These are phyloP conservation scores for Hirtodrosophila cameraria DNA, from an alignment of 2,888 invertebrate genomes.

Conservation along the genomic window DNA sequence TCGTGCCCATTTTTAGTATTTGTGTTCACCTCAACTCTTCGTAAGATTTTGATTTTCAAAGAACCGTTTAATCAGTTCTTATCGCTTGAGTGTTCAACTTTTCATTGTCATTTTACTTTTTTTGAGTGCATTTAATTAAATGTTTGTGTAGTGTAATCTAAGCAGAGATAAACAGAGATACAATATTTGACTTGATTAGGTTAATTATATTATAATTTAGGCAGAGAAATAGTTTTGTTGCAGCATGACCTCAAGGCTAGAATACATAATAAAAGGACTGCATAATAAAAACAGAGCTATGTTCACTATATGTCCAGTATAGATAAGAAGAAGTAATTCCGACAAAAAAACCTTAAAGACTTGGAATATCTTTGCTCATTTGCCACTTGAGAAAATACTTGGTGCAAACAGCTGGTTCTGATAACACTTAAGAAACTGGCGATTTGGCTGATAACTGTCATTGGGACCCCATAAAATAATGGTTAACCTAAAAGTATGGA, in stretches of 20 bases:
- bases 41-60: no score
- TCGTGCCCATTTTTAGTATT: no score
- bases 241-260: no score
- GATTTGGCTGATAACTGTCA: background rate
- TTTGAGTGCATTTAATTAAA: conserved; percentile 8
- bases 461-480: background rate
- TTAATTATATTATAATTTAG: background rate
- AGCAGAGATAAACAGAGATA: background rate
- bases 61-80: background rate
- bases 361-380: background rate
- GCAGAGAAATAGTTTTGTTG: no score
- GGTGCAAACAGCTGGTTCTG: background rate
- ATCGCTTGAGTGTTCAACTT: background rate
- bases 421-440: background rate
- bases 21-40: no score
- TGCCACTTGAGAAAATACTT: background rate
- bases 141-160: background rate
- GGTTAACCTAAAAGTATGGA: background rate
- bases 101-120: background rate
- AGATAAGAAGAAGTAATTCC: conserved; percentile 2
- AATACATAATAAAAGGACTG: no score
- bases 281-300: no score
- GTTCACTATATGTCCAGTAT: background rate
- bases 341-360: background rate
- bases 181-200: background rate